Percentiles rank a stretch among this genome's conserved stretches.
phyloP scores from a whole-genome alignment of 2,797 vertebrate species.

The Florisuga fusca region DNA sequence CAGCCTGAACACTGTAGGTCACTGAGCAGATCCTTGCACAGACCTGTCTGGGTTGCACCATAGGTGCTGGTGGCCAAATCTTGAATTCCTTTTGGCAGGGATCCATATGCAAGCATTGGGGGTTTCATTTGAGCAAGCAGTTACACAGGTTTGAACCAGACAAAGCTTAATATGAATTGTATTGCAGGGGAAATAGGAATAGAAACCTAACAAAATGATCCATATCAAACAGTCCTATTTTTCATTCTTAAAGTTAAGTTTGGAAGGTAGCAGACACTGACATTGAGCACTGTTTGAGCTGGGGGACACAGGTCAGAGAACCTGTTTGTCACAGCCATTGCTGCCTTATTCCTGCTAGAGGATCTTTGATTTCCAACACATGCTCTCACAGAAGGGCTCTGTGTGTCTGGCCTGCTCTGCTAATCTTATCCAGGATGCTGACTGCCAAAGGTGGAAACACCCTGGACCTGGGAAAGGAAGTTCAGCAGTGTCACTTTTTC shows the following conservation, averaged over 20 bases:
- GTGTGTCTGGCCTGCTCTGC: neutral
- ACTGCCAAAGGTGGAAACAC: neutral
- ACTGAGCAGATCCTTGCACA: neutral
- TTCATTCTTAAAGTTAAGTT: neutral
- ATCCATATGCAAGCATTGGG: neutral
- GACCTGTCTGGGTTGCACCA: conserved; percentile 1
- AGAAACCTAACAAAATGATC: neutral
- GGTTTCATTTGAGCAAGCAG: neutral
- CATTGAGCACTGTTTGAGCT: neutral
- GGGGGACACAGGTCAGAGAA: neutral
- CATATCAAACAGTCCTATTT: neutral
- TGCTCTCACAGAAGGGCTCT: neutral
- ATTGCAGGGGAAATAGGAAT: neutral
- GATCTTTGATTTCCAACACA: neutral
- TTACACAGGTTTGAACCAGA: neutral
- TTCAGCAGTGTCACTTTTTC: neutral
- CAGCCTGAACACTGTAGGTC: neutral
- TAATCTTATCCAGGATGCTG: neutral
- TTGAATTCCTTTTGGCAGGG: neutral
- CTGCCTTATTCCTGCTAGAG: neutral
- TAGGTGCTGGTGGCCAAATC: conserved; percentile 3
- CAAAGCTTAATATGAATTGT: neutral
- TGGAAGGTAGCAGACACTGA: neutral
- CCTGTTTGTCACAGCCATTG: neutral
- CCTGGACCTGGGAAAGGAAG: neutral